Conservation (phyloP, 2,888 invertebrate genomes). For the Andrena hattorfiana region DNA sequence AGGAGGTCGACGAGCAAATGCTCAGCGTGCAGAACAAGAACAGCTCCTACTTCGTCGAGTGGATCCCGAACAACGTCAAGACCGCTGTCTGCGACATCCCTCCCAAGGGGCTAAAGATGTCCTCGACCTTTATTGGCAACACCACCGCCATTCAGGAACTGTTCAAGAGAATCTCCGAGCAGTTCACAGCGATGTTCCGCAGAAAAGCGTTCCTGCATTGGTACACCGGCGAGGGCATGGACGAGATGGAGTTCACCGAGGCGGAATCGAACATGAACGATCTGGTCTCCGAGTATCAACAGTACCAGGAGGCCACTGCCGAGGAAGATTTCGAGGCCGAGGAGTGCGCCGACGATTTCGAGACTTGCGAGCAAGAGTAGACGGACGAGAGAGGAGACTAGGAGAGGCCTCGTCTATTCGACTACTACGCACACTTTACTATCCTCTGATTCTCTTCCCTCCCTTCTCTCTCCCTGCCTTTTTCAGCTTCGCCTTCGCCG, state of each 20-base stretch:
- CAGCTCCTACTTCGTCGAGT: constrained; percentile 89
- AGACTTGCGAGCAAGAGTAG: constrained; percentile 82
- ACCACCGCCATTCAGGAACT: constrained; percentile 95
- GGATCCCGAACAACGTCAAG: constrained; percentile 94
- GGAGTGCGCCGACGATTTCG: constrained; percentile 87
- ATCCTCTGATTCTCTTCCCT: not conserved
- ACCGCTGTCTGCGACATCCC: constrained; percentile 94
- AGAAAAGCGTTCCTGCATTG: constrained; percentile 99
- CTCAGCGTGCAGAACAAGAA: constrained; percentile 89
- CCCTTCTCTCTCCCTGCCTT: not conserved
- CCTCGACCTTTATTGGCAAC: constrained; percentile 95
- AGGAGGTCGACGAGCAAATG: constrained; percentile 92
- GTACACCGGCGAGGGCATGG: constrained; percentile 99
- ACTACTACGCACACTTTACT: not conserved
- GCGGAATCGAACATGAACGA: constrained; percentile 99
- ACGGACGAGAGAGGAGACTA: constrained; percentile 4
- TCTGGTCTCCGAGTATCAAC: constrained; percentile 97
- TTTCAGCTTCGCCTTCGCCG: not conserved
- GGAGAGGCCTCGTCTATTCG: no score
- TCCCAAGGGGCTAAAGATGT: constrained; percentile 93
- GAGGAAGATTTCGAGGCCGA: constrained; percentile 95
- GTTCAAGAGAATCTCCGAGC: constrained; percentile 95
- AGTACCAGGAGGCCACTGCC: constrained; percentile 96
- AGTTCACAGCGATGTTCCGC: constrained; percentile 97
- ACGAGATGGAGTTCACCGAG: constrained; percentile 99